These are phyloP conservation scores for Chaunax sp. DNA, from an alignment of 2,797 vertebrate species.

Conservation along the genomic window DNA sequence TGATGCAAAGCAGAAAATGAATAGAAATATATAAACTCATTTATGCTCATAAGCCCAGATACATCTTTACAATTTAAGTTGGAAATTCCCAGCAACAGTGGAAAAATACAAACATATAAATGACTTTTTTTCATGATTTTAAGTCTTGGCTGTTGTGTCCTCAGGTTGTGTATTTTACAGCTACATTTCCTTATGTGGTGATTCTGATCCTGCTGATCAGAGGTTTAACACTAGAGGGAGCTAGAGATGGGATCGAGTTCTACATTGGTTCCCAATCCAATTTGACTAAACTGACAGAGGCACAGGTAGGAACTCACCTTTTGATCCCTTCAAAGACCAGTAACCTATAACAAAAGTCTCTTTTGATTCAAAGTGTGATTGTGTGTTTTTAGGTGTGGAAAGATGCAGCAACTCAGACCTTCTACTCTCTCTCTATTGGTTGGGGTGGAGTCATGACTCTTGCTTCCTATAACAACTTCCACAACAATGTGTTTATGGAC, in stretches of 20 bases:
- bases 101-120: not conserved
- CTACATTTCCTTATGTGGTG: conserved; percentile 91
- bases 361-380: not conserved
- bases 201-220: conserved; percentile 89
- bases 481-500: conserved; percentile 93
- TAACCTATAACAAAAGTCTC: too few species aligned
- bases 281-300: conserved; percentile 87
- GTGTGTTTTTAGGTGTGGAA: conserved; percentile 87
- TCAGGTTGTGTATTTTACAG: conserved; percentile 95
- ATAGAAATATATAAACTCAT: not conserved
- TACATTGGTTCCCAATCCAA: conserved; percentile 93
- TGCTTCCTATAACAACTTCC: conserved; percentile 95
- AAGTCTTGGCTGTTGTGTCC: conserved; percentile 10
- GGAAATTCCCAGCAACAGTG: not conserved
- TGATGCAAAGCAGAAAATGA: not conserved
- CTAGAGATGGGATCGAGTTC: conserved; percentile 89
- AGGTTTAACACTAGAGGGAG: conserved; percentile 91
- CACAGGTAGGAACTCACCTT: conserved; percentile 78
- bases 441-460: conserved; percentile 92
- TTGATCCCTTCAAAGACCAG: too few species aligned
- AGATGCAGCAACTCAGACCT: conserved; percentile 95
- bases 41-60: too few species aligned
- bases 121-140: too few species aligned
- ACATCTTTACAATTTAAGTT: not conserved
- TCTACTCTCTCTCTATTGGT: conserved; percentile 92